A percentile compares a stretch with the other conserved stretches of the same genome.
These are phyloP conservation scores for Coelogynopora nodosa DNA, from an alignment of 2,888 invertebrate species.

Conservation along the genomic window DNA sequence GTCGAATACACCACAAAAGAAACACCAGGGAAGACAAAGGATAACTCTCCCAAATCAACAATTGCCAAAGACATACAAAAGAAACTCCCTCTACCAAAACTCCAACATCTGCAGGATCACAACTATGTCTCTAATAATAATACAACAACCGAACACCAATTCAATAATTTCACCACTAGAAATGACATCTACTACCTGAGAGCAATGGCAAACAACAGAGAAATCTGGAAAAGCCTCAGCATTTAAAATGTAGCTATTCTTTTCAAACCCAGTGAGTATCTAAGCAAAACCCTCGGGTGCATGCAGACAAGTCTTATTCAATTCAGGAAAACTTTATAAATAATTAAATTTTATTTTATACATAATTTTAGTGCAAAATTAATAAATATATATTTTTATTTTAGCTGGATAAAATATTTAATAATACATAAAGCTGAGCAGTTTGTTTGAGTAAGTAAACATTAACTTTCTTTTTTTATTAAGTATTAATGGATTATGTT, in stretches of 20 bases:
- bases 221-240: neutral
- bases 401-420: no score
- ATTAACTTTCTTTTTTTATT: no score
- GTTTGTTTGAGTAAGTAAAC: no score
- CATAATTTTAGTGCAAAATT: no score
- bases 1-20: neutral
- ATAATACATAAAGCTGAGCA: no score
- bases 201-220: neutral
- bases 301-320: neutral
- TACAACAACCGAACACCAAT: neutral
- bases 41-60: slow-evolving; percentile 16
- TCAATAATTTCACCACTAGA: neutral
- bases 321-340: no score
- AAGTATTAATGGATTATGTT: no score
- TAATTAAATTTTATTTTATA: no score
- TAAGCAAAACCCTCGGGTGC: neutral
- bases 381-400: no score
- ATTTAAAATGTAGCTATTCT: neutral
- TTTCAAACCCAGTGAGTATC: neutral
- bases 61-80: neutral
- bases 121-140: slow-evolving; percentile 20
- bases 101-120: neutral
- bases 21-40: slow-evolving; percentile 3
- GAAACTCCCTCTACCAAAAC: slow-evolving; percentile 16
- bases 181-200: neutral